Percentiles rank a stretch among this genome's conserved stretches.
Evolutionary conservation across 2,113 vertebrate species (phyloP).

Genomic region (Phoenicopterus ruber): DNA sequence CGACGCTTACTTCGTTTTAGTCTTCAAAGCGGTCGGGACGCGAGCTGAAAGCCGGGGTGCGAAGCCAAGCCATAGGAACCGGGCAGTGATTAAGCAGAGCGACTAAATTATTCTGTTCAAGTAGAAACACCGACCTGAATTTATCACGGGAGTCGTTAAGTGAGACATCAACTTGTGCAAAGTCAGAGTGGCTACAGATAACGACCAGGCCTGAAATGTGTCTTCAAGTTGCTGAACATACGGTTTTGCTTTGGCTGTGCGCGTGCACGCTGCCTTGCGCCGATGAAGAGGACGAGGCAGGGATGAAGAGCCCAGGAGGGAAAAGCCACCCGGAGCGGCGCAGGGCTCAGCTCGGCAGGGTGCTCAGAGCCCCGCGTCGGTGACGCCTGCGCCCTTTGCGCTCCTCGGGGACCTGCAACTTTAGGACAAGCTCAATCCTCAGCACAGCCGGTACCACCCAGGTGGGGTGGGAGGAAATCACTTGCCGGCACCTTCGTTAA

Average conservation of each 20-base stretch:
- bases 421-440: background rate
- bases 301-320: background rate
- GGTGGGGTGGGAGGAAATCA: background rate
- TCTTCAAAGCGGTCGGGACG: background rate
- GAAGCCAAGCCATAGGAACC: background rate
- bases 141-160: background rate
- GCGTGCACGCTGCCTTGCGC: fast-evolving
- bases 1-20: background rate
- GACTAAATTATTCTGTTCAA: background rate
- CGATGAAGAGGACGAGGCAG: background rate
- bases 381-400: fast-evolving
- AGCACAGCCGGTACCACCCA: fast-evolving
- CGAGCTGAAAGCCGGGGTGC: background rate
- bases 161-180: background rate
- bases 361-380: fast-evolving
- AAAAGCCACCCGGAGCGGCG: fast-evolving
- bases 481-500: background rate
- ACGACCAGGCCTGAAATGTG: fast-evolving
- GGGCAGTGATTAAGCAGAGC: background rate
- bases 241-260: background rate
- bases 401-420: background rate
- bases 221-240: background rate
- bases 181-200: background rate
- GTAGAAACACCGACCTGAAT: background rate
- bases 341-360: background rate